phyloP scores from a whole-genome alignment of 2,113 vertebrate species.

The Bubo blakistoni region DNA sequence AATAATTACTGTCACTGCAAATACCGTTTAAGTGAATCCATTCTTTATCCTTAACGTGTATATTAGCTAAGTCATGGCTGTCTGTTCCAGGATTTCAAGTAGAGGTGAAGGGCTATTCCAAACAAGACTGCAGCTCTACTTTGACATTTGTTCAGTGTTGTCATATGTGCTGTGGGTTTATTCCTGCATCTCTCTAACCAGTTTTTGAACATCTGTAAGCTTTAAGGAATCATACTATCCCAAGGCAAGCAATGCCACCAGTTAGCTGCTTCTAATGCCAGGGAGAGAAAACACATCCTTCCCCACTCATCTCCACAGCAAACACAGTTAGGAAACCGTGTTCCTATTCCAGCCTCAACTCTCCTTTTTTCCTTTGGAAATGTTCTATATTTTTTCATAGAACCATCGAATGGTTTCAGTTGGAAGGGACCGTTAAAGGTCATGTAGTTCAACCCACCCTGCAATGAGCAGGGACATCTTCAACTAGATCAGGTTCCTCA shows the following conservation, averaged over 20 bases:
- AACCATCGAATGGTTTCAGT: not conserved
- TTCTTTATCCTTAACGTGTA: not conserved
- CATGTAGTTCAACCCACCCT: not conserved
- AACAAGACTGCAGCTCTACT: not conserved
- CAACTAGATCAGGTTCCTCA: too few relatives aligned
- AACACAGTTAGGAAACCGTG: not conserved
- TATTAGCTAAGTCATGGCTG: not conserved
- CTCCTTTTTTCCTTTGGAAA: not conserved
- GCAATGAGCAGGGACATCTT: not conserved
- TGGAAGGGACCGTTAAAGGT: not conserved
- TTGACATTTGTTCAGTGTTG: not conserved
- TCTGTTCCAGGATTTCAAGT: not conserved
- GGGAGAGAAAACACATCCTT: not conserved
- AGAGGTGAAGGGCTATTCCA: not conserved
- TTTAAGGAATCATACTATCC: not conserved
- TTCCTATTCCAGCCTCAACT: not conserved
- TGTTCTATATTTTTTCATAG: not conserved
- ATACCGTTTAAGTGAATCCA: not conserved
- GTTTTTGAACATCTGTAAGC: not conserved
- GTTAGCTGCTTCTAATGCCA: not conserved
- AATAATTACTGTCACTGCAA: conserved; percentile 2
- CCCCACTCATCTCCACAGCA: not conserved
- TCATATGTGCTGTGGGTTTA: not conserved
- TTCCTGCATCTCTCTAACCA: not conserved
- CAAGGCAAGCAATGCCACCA: not conserved